Evolutionary conservation across 2,113 vertebrate genomes (phyloP), one percentile per base, ranked within the genome.

Genomic region (Pollimyrus isidori): DNA sequence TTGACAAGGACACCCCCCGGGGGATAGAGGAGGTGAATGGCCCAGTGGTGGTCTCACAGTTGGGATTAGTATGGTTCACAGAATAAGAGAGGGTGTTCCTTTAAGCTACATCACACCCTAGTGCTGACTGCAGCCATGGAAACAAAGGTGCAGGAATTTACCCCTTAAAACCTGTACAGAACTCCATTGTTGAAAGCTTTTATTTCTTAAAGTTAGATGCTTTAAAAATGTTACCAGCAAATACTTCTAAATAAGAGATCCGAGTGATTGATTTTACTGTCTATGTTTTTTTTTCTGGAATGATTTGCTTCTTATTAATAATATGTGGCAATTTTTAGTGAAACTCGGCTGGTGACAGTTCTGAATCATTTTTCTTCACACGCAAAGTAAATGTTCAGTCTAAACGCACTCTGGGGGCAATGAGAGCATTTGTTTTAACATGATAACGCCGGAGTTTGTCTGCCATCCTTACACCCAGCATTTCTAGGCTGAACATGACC

Each of bases 11-110:
- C 1, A 65, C 89, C 93, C 90, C 35, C 56, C 80, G 89, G 92
- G 91, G 92, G 89, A 87, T 88, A 85, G 92, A 91, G 73, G 90
- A 93, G 90, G 62, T 92, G 92, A 92, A 82, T 89, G 89, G 92
- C 89, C 94, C 93, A 95, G 93, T 93, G 83, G 88, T 91, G 91
- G 52, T 21, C 62, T 48, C 73, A 85, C 88, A 90, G 93, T 93
- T 92, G 92, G 88, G 92, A 91, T 94, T 95, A 95, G 92, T 93
- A 30, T 89, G 92, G 90, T 90, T 92, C 92, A 93, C 35, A 1
- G 35, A 42, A 93, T 91, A 88, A 73, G 93, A 92, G 89, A 91
- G 92, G 88, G 2, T 91, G 82, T 89, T 86, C 91, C 91, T 91
- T 88, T 89, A 91, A 88, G 62, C 91, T 52, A 90, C 90, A 89